Conservation (phyloP, 2,113 vertebrate species). For the Gobiocypris rarus region DNA sequence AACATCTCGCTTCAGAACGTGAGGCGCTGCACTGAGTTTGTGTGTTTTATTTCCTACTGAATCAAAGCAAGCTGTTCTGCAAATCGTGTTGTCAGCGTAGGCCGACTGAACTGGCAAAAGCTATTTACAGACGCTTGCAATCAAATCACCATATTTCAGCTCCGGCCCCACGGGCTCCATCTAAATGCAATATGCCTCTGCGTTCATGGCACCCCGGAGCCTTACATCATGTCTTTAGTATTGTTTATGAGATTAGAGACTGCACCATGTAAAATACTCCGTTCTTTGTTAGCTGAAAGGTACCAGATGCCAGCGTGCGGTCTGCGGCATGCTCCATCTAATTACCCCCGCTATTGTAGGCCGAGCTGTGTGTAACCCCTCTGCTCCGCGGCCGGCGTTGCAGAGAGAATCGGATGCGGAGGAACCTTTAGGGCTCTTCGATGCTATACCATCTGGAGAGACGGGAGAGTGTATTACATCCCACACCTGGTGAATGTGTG, state of each 20-base stretch:
- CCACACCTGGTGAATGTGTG: conserved; percentile 39
- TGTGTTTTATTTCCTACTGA: conserved; percentile 33
- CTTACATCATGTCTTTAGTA: conserved; percentile 56
- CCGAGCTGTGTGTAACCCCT: conserved; percentile 26
- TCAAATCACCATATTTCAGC: conserved; percentile 52
- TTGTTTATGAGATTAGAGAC: conserved; percentile 41
- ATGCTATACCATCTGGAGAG: conserved; percentile 15
- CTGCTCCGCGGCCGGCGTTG: neutral
- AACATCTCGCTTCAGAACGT: conserved; percentile 12
- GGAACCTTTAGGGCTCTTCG: neutral
- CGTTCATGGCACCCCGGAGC: conserved; percentile 38
- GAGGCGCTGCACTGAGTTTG: neutral
- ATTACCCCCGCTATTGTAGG: conserved; percentile 31
- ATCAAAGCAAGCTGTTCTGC: conserved; percentile 53
- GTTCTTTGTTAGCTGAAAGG: conserved; percentile 6
- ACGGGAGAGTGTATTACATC: neutral
- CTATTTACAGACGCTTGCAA: conserved; percentile 54
- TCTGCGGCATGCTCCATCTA: conserved; percentile 20
- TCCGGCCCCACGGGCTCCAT: conserved; percentile 28
- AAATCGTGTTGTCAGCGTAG: conserved; percentile 50
- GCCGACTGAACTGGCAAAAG: conserved; percentile 31
- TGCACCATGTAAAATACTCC: conserved; percentile 6
- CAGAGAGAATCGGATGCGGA: neutral
- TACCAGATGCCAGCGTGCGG: conserved; percentile 27
- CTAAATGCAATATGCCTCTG: conserved; percentile 37